Percentiles rank a stretch among this genome's conserved stretches.
These are phyloP conservation scores for Ormyrus rosae DNA, from an alignment of 2,888 invertebrate genomes.

Conservation along the genomic window DNA sequence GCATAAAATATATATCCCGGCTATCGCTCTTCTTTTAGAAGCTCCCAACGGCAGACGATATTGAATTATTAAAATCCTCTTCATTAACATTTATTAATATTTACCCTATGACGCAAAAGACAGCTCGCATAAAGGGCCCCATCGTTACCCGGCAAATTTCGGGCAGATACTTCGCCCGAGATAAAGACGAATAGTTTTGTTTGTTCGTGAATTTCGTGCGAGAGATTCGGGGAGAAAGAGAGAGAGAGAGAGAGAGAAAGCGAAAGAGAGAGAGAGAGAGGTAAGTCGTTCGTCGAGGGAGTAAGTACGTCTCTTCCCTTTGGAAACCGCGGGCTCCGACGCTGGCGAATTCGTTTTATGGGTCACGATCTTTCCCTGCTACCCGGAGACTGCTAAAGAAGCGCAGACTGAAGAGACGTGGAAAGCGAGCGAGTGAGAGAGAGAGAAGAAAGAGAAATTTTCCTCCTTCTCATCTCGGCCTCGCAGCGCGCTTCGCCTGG, in stretches of 20 bases:
- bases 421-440: not conserved
- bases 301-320: slow-evolving; percentile 49
- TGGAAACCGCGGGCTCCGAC: slow-evolving; percentile 34
- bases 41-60: not conserved
- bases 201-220: slow-evolving; percentile 58
- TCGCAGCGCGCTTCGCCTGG: not conserved
- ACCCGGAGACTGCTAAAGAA: slow-evolving; percentile 19
- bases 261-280: slow-evolving; percentile 11
- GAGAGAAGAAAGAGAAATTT: slow-evolving; percentile 16
- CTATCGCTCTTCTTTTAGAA: too few species aligned
- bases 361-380: slow-evolving; percentile 51
- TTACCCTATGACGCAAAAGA: not conserved
- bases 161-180: slow-evolving; percentile 61
- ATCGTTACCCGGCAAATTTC: slow-evolving; percentile 61
- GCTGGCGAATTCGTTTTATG: slow-evolving; percentile 52
- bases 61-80: not conserved
- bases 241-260: not conserved
- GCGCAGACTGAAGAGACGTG: slow-evolving; percentile 2
- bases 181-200: slow-evolving; percentile 71
- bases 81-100: not conserved
- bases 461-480: slow-evolving; percentile 5
- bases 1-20: too few species aligned
- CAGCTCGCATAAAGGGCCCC: slow-evolving; percentile 37
- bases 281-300: slow-evolving; percentile 42
- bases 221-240: not conserved